These are phyloP conservation scores for Carabus problematicus DNA, from an alignment of 2,888 invertebrate species.

Conservation along the genomic window DNA sequence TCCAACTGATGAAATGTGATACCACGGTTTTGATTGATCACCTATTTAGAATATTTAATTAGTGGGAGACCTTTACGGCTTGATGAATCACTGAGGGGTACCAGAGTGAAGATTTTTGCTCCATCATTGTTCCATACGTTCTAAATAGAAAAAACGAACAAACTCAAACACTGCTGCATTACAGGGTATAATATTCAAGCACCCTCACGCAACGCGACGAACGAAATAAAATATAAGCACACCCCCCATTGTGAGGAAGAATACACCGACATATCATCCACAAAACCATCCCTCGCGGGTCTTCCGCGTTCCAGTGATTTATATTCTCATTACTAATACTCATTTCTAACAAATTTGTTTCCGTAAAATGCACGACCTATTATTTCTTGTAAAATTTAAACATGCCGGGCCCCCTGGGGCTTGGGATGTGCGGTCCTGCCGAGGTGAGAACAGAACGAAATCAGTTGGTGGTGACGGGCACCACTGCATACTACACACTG, in stretches of 20 bases:
- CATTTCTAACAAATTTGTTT: slow-evolving; percentile 43
- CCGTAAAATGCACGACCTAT: slow-evolving; percentile 31
- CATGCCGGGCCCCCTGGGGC: slow-evolving; percentile 25
- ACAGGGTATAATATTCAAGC: slow-evolving; percentile 20
- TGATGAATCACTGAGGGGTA: slow-evolving; percentile 36
- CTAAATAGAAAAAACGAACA: background rate
- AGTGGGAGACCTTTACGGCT: slow-evolving; percentile 27
- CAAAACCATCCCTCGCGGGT: slow-evolving; percentile 19
- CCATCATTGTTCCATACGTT: slow-evolving; percentile 25
- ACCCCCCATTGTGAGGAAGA: slow-evolving; percentile 21
- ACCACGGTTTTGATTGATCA: slow-evolving; percentile 34
- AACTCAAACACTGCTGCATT: slow-evolving; percentile 18
- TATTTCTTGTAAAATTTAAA: slow-evolving; percentile 32
- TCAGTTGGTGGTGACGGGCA: slow-evolving; percentile 17
- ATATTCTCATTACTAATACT: slow-evolving; percentile 42
- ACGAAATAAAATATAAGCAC: slow-evolving; percentile 29
- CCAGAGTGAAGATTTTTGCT: slow-evolving; percentile 16
- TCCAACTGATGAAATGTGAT: slow-evolving; percentile 24
- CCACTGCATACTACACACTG: background rate
- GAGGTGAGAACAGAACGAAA: slow-evolving; percentile 32
- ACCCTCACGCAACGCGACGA: slow-evolving; percentile 18
- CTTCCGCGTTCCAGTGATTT: slow-evolving; percentile 33
- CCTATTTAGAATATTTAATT: slow-evolving; percentile 43
- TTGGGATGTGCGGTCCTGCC: background rate
- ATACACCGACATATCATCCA: slow-evolving; percentile 34